These are phyloP conservation scores for Pseudomyrmex cubaensis DNA, from an alignment of 1,140 invertebrate genomes.

Conservation along the genomic window DNA sequence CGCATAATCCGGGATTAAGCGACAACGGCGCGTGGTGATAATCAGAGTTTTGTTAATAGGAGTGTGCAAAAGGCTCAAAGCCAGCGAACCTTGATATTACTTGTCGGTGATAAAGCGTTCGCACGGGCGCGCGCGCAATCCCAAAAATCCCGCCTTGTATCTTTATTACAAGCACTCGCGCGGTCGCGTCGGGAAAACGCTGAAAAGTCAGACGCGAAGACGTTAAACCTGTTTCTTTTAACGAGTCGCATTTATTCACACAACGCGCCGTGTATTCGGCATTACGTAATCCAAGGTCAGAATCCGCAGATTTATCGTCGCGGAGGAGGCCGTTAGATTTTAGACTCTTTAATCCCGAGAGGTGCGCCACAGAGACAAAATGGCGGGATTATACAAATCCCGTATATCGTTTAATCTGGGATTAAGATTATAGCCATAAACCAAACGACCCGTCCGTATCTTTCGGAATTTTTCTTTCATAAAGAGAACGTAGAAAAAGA, in stretches of 20 bases:
- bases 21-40: constrained; percentile 41
- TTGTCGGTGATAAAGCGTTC: constrained; percentile 52
- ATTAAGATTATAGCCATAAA: constrained; percentile 74
- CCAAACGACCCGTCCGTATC: constrained; percentile 41
- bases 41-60: constrained; percentile 61
- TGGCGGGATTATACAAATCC: constrained; percentile 73
- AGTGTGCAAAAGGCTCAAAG: constrained; percentile 52
- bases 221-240: constrained; percentile 47
- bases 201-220: constrained; percentile 52
- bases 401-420: constrained; percentile 70
- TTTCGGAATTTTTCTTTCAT: constrained; percentile 65
- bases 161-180: constrained; percentile 26
- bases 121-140: not conserved
- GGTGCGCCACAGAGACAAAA: constrained; percentile 70
- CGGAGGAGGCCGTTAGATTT: constrained; percentile 59
- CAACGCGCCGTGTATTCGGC: constrained; percentile 48
- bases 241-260: constrained; percentile 56
- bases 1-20: constrained; percentile 52
- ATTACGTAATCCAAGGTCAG: constrained; percentile 59
- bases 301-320: constrained; percentile 71
- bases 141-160: constrained; percentile 44
- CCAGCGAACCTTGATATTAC: constrained; percentile 53
- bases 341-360: constrained; percentile 71
- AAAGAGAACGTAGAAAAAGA: not conserved
- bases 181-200: not conserved